Base-by-base conservation (phyloP, 2,797 vertebrate species). In the Hydrolagus colliei region DNA sequence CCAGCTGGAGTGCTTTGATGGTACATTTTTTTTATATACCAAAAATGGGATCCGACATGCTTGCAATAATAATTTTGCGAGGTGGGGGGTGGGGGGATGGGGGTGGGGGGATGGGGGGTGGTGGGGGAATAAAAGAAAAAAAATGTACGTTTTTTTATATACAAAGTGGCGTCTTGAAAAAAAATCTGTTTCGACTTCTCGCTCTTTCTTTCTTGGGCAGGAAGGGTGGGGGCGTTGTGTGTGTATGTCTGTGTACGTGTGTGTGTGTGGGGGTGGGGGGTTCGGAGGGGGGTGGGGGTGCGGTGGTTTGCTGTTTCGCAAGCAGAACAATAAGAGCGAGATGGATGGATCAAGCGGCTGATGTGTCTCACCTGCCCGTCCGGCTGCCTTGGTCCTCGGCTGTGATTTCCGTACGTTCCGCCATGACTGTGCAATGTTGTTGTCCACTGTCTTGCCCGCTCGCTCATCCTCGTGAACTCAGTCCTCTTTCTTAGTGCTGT, bases 291-390 rank as follows among this genome's bases (percentile, higher is more conserved):
- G 87, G 90, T 92, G 27, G 0, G 88, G 87, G 90, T 92, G 87
- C 90, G 91, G 89, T 61, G 87, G 87, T 87, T 90, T 92, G 89
- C 90, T 91, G 91, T 92, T 90, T 90, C 87, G 88, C 18, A 86
- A 86, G 89, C 89, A 91, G 90, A 92, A 95, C 93, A 93, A 94
- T 93, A 87, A 93, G 92, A 86, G 88, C 91, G 93, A 93, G 93
- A 93, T 92, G 92, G 91, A 89, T 87, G 93, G 65, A 84, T 71
- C 32, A 63, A 67, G 65, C 8, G 79, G 65, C 35, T 32, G 4
- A 35, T 92, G 93, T 94, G 93, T 93, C 97, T 98, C 95, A 96
- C 96, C 97, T 97, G 96, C 94, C 92, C 93, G 92, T 94, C 91
- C 94, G 92, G 93, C 88, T 90, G 93, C 86, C 91, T 89, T 89